Base-by-base conservation (phyloP, 2,113 vertebrate genomes). In the Odontophorus gujanensis region DNA sequence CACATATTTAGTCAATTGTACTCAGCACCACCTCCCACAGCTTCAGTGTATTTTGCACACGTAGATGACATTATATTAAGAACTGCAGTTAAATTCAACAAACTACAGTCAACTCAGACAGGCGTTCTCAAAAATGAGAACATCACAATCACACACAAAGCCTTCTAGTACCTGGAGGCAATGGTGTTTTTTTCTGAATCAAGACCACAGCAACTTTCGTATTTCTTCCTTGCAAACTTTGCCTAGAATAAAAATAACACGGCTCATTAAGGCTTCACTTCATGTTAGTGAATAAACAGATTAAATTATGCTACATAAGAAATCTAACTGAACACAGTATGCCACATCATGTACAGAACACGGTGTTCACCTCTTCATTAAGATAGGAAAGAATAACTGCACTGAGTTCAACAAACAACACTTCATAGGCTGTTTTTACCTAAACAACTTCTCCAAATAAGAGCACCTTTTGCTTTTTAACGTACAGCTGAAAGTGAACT, bases 191-290 rank as follows among this genome's bases (percentile, higher is more conserved):
- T 98, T 99, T 99, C 91, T 99, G 99, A 96, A 99, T 99, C 94
- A 99, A 96, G 97, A 99, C 99, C 62, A 99, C 99, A 30, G 99
- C 99, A 8, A 99, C 99, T 96, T 99, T 99, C 7, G 99, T 99
- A 96, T 99, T 99, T 96, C 99, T 98, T 91, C 99, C 98, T 95
- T 99, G 99, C 59, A 99, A 98, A 97, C 99, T 99, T 80, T 99
- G 99, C 95, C 99, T 99, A 85, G 61, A 95, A 91, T 34, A 81
- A 58, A 93, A 73, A 25, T 50, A 75, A 71, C 36, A 91, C 0
- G 2, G 38, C 16, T 87, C 2, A 53, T 53, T 53, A 53, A 30
- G 15, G 51, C 51, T 53, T 30, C 51, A 68, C 14, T 73, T 61
- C 21, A 69, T 59, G 43, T 57, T 85, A 38, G 12, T 63, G 80